Evolutionary conservation across 1,140 invertebrate genomes (phyloP).

Genomic region (Neodiprion virginianus): DNA sequence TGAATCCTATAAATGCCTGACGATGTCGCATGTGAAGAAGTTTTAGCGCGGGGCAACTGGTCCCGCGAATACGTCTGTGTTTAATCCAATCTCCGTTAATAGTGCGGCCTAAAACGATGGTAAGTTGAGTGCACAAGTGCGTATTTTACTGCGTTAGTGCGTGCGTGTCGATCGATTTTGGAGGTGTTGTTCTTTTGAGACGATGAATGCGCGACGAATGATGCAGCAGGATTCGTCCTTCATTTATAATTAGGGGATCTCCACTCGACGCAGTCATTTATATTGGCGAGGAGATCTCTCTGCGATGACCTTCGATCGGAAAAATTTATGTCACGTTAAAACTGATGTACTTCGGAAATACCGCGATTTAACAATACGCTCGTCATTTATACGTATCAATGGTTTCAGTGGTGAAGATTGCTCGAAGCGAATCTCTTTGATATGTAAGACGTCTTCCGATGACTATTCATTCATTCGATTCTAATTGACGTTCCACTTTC

Average conservation of each 20-base stretch:
- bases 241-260: too few relatives aligned
- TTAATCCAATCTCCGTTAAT: not conserved
- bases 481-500: not conserved
- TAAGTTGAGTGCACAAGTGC: not conserved
- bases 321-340: not conserved
- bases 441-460: not conserved
- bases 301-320: not conserved
- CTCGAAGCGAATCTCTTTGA: not conserved
- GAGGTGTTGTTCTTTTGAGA: not conserved
- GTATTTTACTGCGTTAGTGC: not conserved
- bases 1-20: slow-evolving; percentile 63
- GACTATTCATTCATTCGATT: not conserved
- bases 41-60: slow-evolving; percentile 51
- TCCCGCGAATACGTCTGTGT: slow-evolving; percentile 40
- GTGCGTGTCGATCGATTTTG: not conserved
- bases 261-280: too few relatives aligned
- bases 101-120: not conserved
- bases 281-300: not conserved
- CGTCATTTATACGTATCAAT: not conserved
- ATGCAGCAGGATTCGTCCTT: too few relatives aligned
- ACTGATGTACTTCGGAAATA: not conserved
- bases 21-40: slow-evolving; percentile 51
- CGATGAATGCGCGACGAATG: not conserved
- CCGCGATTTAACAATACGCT: not conserved
- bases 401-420: not conserved